Base-by-base conservation (phyloP, 2,113 vertebrate species). In the Leptosomus discolor region DNA sequence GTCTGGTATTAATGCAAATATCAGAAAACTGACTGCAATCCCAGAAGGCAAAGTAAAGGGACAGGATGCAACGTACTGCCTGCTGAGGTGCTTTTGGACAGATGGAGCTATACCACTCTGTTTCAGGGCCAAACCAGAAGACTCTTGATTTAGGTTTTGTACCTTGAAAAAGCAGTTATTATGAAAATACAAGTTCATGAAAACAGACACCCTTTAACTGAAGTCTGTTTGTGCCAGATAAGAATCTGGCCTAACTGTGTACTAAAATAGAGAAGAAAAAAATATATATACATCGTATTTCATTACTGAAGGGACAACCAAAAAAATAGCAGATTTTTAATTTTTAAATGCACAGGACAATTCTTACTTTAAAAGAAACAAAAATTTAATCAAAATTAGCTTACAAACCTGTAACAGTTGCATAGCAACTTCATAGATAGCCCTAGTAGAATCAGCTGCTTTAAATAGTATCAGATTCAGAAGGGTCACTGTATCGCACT, bases 401-500 rank as follows among this genome's bases (percentile, higher is more conserved):
- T 95, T 94, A 98, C 98, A 80, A 91, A 99, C 99, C 99, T 99
- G 99, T 94, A 99, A 98, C 75, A 99, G 98, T 97, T 99, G 99
- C 99, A 99, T 99, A 97, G 99, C 99, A 94, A 99, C 99, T 97
- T 99, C 99, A 96, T 99, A 99, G 95, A 99, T 99, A 78, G 99
- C 99, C 97, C 99, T 98, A 90, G 99, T 99, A 95, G 99, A 99
- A 98, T 99, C 99, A 60, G 99, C 99, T 56, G 99, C 99, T 97
- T 99, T 99, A 98, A 99, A 99, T 68, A 99, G 98, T 98, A 99
- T 99, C 94, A 99, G 98, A 97, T 99, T 99, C 92, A 99, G 98
- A 54, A 99, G 99, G 98, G 99, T 99, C 98, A 99, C 99, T 82
- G 99, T 99, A 98, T 99, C 99, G 98, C 99, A 99, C 96, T 99